These are phyloP conservation scores for Mirza zaza DNA, from an alignment of 2,113 vertebrate genomes.

Conservation along the genomic window DNA sequence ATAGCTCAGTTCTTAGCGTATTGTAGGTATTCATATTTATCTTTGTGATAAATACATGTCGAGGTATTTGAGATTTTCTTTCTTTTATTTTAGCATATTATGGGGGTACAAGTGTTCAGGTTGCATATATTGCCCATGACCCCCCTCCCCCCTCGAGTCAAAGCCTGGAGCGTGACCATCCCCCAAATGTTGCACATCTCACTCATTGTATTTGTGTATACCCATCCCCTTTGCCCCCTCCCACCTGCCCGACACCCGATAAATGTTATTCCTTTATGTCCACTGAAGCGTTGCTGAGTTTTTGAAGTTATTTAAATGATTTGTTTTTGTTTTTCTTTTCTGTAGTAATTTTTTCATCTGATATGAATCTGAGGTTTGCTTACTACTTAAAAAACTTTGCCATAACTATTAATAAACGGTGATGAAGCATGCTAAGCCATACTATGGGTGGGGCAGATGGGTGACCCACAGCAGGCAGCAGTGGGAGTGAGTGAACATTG, in stretches of 20 bases:
- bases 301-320: background rate
- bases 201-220: too few species aligned
- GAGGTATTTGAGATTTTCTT: background rate
- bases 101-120: too few species aligned
- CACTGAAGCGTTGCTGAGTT: background rate
- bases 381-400: background rate
- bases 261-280: too few species aligned
- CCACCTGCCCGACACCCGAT: too few species aligned
- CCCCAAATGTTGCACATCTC: too few species aligned
- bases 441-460: background rate
- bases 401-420: background rate
- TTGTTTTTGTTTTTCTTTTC: background rate
- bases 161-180: too few species aligned
- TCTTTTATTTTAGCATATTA: too few species aligned
- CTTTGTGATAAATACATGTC: background rate
- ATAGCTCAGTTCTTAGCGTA: background rate
- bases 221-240: too few species aligned
- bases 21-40: background rate
- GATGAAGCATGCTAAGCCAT: too few species aligned
- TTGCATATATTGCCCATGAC: too few species aligned
- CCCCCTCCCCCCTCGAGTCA: too few species aligned
- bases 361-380: background rate
- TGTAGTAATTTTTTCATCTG: background rate
- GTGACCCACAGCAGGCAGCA: background rate
- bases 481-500: too few species aligned